Evolutionary conservation across 2,113 vertebrate species (phyloP), one percentile per base, ranked within the genome.

Genomic region (Dascyllus trimaculatus): DNA sequence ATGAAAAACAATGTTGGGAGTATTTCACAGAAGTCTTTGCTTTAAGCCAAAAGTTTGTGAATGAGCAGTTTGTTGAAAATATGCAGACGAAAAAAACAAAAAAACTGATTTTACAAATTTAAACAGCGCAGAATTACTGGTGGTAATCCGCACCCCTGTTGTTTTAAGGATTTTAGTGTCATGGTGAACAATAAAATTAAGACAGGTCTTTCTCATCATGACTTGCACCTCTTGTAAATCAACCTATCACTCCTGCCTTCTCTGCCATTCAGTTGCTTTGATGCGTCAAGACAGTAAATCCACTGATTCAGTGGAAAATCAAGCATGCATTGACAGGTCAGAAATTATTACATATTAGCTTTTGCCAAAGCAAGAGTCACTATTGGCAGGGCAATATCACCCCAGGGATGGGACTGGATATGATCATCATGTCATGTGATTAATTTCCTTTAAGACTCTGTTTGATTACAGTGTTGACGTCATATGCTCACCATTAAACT

Each of bases 301-400:
- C 26, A 61, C 14, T 21, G 15, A 78, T 57, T 70, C 71, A 72
- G 18, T 49, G 43, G 38, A 75, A 78, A 86, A 40, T 0, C 22
- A 53, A 67, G 57, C 85, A 70, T 71, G 75, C 76, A 78, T 59
- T 68, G 64, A 77, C 82, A 85, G 49, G 45, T 80, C 57, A 68
- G 35, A 73, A 64, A 65, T 68, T 0, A 65, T 22, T 78, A 45
- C 14, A 49, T 52, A 13, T 57, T 29, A 53, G 19, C 26, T 45
- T 79, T 38, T 87, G 49, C 74, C 62, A 78, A 54, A 53, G 18
- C n/a, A 29, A 54, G n/a, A 72, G 38, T 85, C 70, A 81, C 52
- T 15, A 17, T 60, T 86, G 76, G 76, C 71, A 80, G 48, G 35
- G 45, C 56, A 26, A 13, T 6, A 22, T 67, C 58, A 62, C 67